Evolutionary conservation across 2,113 vertebrate species (phyloP).

Genomic region (Phodopus roborovskii): DNA sequence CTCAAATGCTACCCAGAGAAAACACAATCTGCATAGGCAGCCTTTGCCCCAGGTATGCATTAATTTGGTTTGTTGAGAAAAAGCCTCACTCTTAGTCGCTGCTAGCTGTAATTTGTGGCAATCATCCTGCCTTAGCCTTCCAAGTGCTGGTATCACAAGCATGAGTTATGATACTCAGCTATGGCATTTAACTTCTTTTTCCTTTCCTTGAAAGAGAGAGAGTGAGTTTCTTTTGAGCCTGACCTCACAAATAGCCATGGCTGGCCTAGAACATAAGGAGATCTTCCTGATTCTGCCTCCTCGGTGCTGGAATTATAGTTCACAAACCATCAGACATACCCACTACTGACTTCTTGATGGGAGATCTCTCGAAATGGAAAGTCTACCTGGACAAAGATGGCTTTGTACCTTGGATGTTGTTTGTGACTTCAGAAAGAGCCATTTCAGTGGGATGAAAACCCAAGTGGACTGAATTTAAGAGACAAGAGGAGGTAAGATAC

Average conservation of each 20-base stretch:
- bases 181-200: not conserved
- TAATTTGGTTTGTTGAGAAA: not conserved
- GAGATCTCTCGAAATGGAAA: not conserved
- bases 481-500: not conserved
- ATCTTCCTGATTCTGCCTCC: not conserved
- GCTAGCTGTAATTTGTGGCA: not conserved
- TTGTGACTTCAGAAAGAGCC: not conserved
- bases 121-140: not conserved
- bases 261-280: not conserved
- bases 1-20: conserved; percentile 15
- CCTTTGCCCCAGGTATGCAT: not conserved
- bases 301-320: too few relatives aligned
- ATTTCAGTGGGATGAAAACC: not conserved
- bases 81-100: not conserved
- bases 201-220: too few relatives aligned
- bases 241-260: not conserved
- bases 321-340: not conserved
- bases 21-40: not conserved
- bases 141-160: not conserved
- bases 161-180: not conserved
- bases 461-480: not conserved
- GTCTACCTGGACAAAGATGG: not conserved
- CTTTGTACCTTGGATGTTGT: not conserved
- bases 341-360: not conserved
- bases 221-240: not conserved